Conservation (phyloP, 1,140 invertebrate species). For the Scaptomyza pallida region DNA sequence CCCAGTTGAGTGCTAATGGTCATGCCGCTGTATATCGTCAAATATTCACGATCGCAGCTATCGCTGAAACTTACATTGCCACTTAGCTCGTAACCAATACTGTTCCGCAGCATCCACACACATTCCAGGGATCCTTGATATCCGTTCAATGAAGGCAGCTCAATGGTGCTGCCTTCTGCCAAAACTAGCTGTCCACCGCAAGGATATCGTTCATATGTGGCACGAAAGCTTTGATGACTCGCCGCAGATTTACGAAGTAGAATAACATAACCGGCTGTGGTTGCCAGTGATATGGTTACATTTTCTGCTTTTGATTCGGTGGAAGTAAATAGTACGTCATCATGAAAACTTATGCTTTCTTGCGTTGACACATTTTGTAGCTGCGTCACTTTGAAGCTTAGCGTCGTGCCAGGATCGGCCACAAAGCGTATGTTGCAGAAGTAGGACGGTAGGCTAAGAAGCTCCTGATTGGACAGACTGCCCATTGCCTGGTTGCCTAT, state of each 20-base stretch:
- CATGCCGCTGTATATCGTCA: slow-evolving; percentile 6
- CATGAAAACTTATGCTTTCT: neutral
- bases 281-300: slow-evolving; percentile 35
- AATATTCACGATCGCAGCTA: slow-evolving; percentile 66
- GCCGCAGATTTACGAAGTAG: slow-evolving; percentile 8
- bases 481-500: slow-evolving; percentile 51
- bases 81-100: slow-evolving; percentile 28
- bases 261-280: slow-evolving; percentile 28
- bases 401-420: slow-evolving; percentile 28
- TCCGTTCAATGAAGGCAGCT: slow-evolving; percentile 20
- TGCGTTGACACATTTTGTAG: neutral
- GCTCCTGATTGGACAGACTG: slow-evolving; percentile 27
- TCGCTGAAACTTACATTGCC: slow-evolving; percentile 57
- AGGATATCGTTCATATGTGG: slow-evolving; percentile 46
- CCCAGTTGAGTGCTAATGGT: slow-evolving; percentile 1
- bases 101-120: slow-evolving; percentile 34
- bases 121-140: slow-evolving; percentile 55
- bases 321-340: slow-evolving; percentile 2
- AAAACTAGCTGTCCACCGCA: slow-evolving; percentile 51
- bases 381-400: slow-evolving; percentile 57
- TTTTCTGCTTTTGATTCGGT: slow-evolving; percentile 2
- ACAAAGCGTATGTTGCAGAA: slow-evolving; percentile 52
- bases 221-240: slow-evolving; percentile 25
- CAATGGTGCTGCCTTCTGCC: slow-evolving; percentile 31
- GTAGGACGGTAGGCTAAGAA: slow-evolving; percentile 30